phyloP scores from a whole-genome alignment of 2,113 vertebrate species.

The Holacanthus passer region DNA sequence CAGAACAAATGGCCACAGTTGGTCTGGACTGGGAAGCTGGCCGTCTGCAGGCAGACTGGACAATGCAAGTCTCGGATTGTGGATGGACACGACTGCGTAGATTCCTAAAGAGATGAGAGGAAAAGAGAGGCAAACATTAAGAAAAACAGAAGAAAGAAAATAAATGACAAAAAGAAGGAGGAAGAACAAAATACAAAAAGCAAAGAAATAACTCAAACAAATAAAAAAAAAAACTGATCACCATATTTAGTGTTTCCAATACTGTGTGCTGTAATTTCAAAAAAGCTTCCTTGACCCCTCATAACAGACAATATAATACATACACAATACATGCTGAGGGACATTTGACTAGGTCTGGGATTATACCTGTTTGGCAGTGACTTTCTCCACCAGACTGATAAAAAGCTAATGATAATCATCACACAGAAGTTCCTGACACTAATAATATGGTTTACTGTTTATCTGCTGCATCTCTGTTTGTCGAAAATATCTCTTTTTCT shows the following conservation, averaged over 20 bases:
- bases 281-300: too few relatives aligned
- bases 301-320: not conserved
- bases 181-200: not conserved
- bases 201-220: not conserved
- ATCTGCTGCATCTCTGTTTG: not conserved
- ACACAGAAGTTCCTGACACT: not conserved
- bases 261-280: not conserved
- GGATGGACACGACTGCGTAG: constrained; percentile 60
- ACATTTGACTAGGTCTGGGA: not conserved
- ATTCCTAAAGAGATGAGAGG: constrained; percentile 74
- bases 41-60: constrained; percentile 87
- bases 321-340: not conserved
- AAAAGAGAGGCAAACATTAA: not conserved
- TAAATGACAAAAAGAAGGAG: not conserved
- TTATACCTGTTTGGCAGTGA: not conserved
- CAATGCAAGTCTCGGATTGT: constrained; percentile 81
- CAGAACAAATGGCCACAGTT: constrained; percentile 90
- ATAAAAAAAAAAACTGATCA: not conserved
- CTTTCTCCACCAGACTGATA: constrained; percentile 17
- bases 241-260: not conserved
- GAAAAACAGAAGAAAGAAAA: not conserved
- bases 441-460: not conserved
- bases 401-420: constrained; percentile 34
- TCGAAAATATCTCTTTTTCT: not conserved
- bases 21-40: constrained; percentile 86